phyloP scores from a whole-genome alignment of 2,113 vertebrate genomes.

The Hippopotamus amphibius region DNA sequence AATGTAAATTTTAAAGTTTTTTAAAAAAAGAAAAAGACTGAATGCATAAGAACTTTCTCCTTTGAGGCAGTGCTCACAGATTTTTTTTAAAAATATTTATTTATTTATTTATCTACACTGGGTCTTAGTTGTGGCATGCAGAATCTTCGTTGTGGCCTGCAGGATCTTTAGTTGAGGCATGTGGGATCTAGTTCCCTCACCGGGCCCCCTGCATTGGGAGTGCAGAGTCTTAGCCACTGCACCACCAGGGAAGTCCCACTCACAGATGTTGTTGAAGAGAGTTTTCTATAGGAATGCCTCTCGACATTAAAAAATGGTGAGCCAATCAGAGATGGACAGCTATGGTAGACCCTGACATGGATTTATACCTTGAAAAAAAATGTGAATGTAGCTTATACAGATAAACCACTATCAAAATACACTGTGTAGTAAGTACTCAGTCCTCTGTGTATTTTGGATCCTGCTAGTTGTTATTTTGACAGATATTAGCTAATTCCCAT shows the following conservation, averaged over 20 bases:
- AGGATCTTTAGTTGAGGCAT: too few relatives aligned
- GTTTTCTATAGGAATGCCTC: not conserved
- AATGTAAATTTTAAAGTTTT: too few relatives aligned
- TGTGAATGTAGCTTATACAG: constrained; percentile 54
- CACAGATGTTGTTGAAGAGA: not conserved
- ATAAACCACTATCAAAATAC: constrained; percentile 81
- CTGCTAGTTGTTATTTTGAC: constrained; percentile 74
- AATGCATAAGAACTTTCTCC: not conserved
- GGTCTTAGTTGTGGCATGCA: too few relatives aligned
- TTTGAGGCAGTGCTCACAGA: not conserved
- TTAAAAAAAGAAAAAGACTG: not conserved
- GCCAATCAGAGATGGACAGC: constrained; percentile 53
- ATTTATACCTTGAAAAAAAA: constrained; percentile 52
- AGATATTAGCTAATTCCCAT: constrained; percentile 78
- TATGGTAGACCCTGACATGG: constrained; percentile 8
- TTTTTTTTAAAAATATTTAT: not conserved
- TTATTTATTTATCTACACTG: too few relatives aligned
- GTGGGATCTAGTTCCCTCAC: too few relatives aligned
- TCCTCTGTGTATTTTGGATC: constrained; percentile 80
- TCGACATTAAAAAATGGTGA: constrained; percentile 55
- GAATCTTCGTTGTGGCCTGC: too few relatives aligned
- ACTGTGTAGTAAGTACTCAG: constrained; percentile 61
- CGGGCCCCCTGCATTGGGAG: too few relatives aligned
- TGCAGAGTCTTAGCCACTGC: too few relatives aligned
- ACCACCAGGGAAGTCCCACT: too few relatives aligned